Evolutionary conservation across 2,113 vertebrate species (phyloP), one percentile per base, ranked within the genome.

Genomic region (Noctilio leporinus): DNA sequence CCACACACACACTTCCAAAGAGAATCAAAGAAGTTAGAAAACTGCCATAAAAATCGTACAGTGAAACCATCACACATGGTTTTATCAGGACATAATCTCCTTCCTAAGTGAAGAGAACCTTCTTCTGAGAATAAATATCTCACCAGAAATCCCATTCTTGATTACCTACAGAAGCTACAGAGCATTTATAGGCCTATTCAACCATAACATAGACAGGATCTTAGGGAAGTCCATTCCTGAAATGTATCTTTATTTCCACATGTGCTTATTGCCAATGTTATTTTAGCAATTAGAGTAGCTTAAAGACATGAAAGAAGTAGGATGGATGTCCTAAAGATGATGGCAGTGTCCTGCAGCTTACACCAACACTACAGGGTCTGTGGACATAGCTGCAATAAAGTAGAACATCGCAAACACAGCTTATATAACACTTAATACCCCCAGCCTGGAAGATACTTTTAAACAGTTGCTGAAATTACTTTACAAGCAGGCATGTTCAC

Each of bases 401-500:
- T 67, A 91, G 96, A 97, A 95, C 73, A 94, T 90, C 4, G 72
- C 96, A 98, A 96, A 98, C 91, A 96, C 89, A 96, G 89, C 57
- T 96, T 97, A 77, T 83, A 91, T 96, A 95, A 91, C 97, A 97
- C 73, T 92, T 96, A 97, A 97, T 97, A 97, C 80, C n/a, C 93
- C 97, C 96, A 96, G 81, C 7, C 14, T 15, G 12, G 76, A 98
- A 97, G 93, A 96, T 75, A 93, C 86, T 97, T 97, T 82, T 89
- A 95, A 97, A 87, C 84, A 95, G 97, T 98, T 98, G 93, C 95
- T 94, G 89, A 98, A 97, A 97, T 90, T 93, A 65, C 88, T 81
- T 97, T 96, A 95, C 93, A 85, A 95, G 94, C 89, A 98, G 77
- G 82, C 94, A 95, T 81, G 83, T 91, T 97, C 91, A 88, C 85